Conservation (phyloP, 2,888 invertebrate genomes). For the Noctua janthe region DNA sequence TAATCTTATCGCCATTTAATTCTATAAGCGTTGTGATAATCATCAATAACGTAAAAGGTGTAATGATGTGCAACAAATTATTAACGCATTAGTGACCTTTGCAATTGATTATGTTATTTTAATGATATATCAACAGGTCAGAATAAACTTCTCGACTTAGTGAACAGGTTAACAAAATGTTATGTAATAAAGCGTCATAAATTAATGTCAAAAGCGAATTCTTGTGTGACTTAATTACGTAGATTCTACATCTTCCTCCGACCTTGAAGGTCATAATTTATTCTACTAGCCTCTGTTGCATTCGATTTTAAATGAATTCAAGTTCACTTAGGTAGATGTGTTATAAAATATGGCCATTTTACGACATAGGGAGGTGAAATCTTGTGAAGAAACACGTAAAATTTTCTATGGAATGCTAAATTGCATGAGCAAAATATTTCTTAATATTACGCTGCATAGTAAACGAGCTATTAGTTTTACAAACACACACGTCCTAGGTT, state of each 20-base stretch:
- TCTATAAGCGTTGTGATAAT: slow-evolving; percentile 12
- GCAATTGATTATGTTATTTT: slow-evolving; percentile 16
- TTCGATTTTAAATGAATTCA: slow-evolving; percentile 43
- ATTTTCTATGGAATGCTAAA: slow-evolving; percentile 22
- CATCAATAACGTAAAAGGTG: not conserved
- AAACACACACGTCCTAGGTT: slow-evolving; percentile 23
- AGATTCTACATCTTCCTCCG: slow-evolving; percentile 66
- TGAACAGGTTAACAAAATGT: not conserved
- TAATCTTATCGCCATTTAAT: slow-evolving; percentile 22
- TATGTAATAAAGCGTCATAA: slow-evolving; percentile 9
- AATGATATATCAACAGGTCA: slow-evolving; percentile 4
- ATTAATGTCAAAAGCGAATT: slow-evolving; percentile 21
- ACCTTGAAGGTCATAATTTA: slow-evolving; percentile 63
- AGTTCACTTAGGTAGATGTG: slow-evolving; percentile 30
- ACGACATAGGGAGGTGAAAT: slow-evolving; percentile 6
- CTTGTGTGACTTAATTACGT: slow-evolving; percentile 46
- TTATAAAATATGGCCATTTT: slow-evolving; percentile 4
- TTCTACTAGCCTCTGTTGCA: slow-evolving; percentile 26
- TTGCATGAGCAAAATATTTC: slow-evolving; percentile 30
- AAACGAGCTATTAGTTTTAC: slow-evolving; percentile 14
- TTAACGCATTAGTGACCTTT: slow-evolving; percentile 49
- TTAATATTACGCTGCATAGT: slow-evolving; percentile 21
- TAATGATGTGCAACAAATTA: slow-evolving; percentile 35
- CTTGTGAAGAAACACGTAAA: slow-evolving; percentile 29
- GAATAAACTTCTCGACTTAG: not conserved